Percentiles rank a stretch among this genome's conserved stretches.
These are phyloP conservation scores for Paramuricea clavata DNA, from an alignment of 92 coral and sea anemone species.

Conservation along the genomic window DNA sequence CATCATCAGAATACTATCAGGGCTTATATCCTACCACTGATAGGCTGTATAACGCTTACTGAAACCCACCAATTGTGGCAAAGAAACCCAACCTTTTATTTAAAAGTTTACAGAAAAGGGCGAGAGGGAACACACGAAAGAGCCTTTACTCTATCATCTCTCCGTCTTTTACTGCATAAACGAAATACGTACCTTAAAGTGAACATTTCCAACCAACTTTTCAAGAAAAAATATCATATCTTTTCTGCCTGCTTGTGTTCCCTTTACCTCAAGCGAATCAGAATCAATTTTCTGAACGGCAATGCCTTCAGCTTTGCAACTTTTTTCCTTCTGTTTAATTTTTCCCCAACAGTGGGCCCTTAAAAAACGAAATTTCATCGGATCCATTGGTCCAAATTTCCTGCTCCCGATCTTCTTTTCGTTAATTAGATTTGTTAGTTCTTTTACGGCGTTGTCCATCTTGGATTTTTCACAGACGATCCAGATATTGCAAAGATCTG, in stretches of 20 bases:
- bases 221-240: not conserved
- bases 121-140: not conserved
- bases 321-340: not conserved
- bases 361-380: not conserved
- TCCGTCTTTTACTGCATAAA: no score
- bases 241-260: not conserved
- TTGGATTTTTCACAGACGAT: slow-evolving; percentile 29
- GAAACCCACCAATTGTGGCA: no score
- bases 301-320: slow-evolving; percentile 26
- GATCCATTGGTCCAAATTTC: not conserved
- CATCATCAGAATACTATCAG: not conserved
- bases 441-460: slow-evolving; percentile 4
- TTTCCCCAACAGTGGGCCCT: not conserved
- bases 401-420: not conserved
- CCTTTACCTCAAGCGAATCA: not conserved
- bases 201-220: not conserved
- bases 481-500: slow-evolving; percentile 34
- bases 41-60: no score
- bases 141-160: no score
- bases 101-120: not conserved
- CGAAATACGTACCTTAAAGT: not conserved
- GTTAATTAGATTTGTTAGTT: not conserved
- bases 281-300: not conserved
- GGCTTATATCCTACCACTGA: no score
- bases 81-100: no score